Evolutionary conservation across 2,888 invertebrate genomes (phyloP).

Genomic region (Drosophila anomelani): DNA sequence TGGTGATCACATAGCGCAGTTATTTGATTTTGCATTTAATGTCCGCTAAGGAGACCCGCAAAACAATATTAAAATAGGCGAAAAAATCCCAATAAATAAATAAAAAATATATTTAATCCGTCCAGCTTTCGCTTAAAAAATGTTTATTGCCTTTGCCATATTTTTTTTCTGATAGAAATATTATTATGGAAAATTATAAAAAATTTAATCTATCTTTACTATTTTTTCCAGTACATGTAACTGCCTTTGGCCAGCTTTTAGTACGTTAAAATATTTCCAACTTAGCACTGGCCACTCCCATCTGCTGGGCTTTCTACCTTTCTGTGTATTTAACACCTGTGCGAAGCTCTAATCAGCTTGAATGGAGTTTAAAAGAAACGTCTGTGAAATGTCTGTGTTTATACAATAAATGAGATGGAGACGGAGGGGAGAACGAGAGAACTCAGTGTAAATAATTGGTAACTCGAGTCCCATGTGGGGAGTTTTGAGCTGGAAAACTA

Average conservation of each 20-base stretch:
- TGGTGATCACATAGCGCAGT: constrained; percentile 67
- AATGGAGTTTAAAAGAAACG: constrained; percentile 37
- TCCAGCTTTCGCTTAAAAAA: constrained; percentile 62
- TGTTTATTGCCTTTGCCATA: constrained; percentile 51
- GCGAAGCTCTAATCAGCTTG: constrained; percentile 66
- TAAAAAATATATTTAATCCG: constrained; percentile 5
- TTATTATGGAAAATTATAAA: constrained; percentile 1
- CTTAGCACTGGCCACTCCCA: constrained; percentile 43
- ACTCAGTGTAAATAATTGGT: constrained; percentile 22
- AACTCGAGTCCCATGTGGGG: constrained; percentile 26
- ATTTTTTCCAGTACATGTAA: background rate
- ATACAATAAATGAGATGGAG: constrained; percentile 32
- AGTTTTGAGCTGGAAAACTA: constrained; percentile 33
- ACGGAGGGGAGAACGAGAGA: background rate
- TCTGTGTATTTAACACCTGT: constrained; percentile 53
- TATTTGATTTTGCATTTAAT: constrained; percentile 74
- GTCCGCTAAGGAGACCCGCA: constrained; percentile 50
- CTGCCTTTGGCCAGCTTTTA: background rate
- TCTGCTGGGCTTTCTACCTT: constrained; percentile 17
- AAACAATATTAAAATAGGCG: constrained; percentile 24
- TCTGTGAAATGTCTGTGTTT: constrained; percentile 68
- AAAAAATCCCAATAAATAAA: constrained; percentile 16
- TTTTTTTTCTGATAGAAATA: background rate
- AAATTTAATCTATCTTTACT: background rate
- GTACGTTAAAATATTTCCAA: constrained; percentile 16